phyloP scores from a whole-genome alignment of 2,888 invertebrate genomes.

The Ariolimax columbianus region DNA sequence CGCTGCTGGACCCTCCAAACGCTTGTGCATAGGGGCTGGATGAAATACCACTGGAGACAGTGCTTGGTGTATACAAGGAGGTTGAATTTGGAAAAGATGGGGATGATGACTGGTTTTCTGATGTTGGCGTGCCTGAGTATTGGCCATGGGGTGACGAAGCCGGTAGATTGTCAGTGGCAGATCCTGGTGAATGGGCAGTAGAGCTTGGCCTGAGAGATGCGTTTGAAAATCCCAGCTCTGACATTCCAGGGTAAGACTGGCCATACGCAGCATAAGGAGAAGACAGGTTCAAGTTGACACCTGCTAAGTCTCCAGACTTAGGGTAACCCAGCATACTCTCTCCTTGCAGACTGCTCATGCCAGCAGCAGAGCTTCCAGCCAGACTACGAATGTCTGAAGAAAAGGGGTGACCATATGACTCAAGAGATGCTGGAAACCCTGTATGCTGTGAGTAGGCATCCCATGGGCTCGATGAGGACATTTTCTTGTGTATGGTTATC shows the following conservation, averaged over 20 bases:
- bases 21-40: conserved; percentile 53
- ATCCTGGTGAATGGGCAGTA: conserved; percentile 43
- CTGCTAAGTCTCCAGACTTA: conserved; percentile 46
- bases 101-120: conserved; percentile 46
- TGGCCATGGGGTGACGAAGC: conserved; percentile 50
- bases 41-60: conserved; percentile 42
- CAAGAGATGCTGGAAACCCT: conserved; percentile 44
- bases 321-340: conserved; percentile 44
- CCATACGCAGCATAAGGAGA: conserved; percentile 49
- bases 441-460: conserved; percentile 51
- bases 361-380: conserved; percentile 38
- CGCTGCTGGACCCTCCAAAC: conserved; percentile 43
- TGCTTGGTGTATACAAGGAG: conserved; percentile 49
- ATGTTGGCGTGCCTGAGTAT: conserved; percentile 49
- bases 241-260: conserved; percentile 48
- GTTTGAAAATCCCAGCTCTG: conserved; percentile 43
- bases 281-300: conserved; percentile 46
- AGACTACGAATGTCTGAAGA: conserved; percentile 44
- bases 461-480: conserved; percentile 46
- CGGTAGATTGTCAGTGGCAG: conserved; percentile 42
- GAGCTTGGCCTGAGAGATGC: conserved; percentile 42
- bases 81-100: conserved; percentile 46
- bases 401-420: conserved; percentile 45
- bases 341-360: conserved; percentile 43
- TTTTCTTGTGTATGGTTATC: conserved; percentile 4